phyloP scores from a whole-genome alignment of 2,113 vertebrate genomes.

The Scomber japonicus region DNA sequence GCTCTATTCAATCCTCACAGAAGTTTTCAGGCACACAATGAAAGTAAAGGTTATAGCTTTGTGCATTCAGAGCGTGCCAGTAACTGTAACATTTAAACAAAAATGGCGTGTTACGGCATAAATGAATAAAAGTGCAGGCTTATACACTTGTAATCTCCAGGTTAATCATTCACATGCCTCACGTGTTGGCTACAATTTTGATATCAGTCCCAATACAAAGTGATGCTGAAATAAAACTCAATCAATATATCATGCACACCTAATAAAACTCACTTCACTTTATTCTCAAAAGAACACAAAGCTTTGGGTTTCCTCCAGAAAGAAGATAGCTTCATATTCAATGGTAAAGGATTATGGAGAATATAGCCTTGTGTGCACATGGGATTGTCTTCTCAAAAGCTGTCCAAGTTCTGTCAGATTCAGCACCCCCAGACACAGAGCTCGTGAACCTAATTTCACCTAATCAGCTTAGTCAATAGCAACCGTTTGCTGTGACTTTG shows the following conservation, averaged over 20 bases:
- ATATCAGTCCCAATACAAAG: background rate
- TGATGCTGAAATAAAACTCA: conserved; percentile 19
- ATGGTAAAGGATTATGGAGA: conserved; percentile 77
- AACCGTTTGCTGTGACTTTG: conserved; percentile 84
- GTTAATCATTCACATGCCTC: background rate
- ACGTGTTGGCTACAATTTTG: background rate
- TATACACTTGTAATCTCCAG: background rate
- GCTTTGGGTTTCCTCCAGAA: conserved; percentile 39
- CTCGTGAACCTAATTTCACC: conserved; percentile 85
- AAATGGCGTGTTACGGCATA: background rate
- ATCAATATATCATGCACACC: conserved; percentile 49
- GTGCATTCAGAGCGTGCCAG: background rate
- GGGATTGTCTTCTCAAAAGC: conserved; percentile 80
- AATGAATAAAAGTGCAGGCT: background rate
- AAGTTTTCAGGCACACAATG: conserved; percentile 2
- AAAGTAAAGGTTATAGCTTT: background rate
- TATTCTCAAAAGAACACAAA: conserved; percentile 52
- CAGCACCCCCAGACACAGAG: conserved; percentile 82
- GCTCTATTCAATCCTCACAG: conserved; percentile 8
- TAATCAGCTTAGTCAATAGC: conserved; percentile 88
- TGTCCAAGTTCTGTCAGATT: conserved; percentile 83
- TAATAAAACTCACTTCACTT: conserved; percentile 56
- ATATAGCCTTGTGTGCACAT: conserved; percentile 76
- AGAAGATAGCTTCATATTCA: conserved; percentile 68
- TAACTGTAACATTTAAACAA: background rate